Conservation (phyloP, 2,888 invertebrate species). For the Diplolepis rosae region DNA sequence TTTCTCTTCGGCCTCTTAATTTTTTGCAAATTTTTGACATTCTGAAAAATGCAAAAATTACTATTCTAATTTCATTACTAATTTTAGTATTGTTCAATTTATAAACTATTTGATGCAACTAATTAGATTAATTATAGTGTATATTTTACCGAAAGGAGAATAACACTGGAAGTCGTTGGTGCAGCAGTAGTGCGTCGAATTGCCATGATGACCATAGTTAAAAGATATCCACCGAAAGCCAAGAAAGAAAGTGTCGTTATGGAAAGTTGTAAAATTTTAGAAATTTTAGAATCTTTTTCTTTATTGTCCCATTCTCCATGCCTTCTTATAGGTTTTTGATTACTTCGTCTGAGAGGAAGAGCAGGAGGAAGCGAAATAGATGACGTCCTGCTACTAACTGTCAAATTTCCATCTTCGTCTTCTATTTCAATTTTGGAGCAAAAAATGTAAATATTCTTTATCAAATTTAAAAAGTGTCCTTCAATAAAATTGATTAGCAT, state of each 20-base stretch:
- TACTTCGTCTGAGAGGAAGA: constrained; percentile 57
- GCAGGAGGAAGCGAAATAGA: constrained; percentile 57
- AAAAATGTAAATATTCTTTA: neutral
- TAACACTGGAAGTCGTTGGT: constrained; percentile 62
- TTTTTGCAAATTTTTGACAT: constrained; percentile 56
- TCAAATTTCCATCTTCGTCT: constrained; percentile 37
- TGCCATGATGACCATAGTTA: constrained; percentile 85
- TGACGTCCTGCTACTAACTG: constrained; percentile 41
- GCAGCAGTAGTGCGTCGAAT: constrained; percentile 78
- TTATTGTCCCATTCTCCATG: constrained; percentile 75
- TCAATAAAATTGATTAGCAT: too few species aligned
- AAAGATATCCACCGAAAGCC: constrained; percentile 88
- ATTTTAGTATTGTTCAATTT: neutral
- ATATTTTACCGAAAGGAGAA: constrained; percentile 66
- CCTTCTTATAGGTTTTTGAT: constrained; percentile 59
- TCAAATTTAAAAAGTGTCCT: too few species aligned
- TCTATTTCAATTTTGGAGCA: neutral
- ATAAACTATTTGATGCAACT: neutral
- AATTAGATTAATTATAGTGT: neutral
- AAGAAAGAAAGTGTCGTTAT: constrained; percentile 87
- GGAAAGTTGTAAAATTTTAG: constrained; percentile 85
- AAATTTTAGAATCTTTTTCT: constrained; percentile 79
- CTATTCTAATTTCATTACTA: neutral
- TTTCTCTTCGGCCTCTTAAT: constrained; percentile 63
- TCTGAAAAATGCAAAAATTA: constrained; percentile 42